These are phyloP conservation scores for Loriculus beryllinus DNA, from an alignment of 2,797 vertebrate genomes.

Conservation along the genomic window DNA sequence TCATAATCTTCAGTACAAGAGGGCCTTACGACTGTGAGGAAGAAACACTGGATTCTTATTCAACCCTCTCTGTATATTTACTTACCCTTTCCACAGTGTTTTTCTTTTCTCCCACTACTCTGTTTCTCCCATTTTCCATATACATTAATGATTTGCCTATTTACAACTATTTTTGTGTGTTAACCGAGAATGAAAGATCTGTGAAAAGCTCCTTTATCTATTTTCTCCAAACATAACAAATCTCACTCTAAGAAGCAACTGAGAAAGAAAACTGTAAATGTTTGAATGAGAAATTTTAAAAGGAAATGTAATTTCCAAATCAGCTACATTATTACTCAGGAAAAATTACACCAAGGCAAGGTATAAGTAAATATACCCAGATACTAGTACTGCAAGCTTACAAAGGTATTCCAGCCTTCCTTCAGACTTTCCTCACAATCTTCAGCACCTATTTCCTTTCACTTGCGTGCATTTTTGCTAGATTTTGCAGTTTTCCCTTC, in stretches of 20 bases:
- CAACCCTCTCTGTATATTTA: neutral
- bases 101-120: neutral
- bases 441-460: neutral
- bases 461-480: neutral
- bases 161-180: neutral
- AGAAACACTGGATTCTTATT: neutral
- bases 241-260: neutral
- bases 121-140: neutral
- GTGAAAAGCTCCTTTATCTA: neutral
- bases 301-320: slow-evolving; percentile 27
- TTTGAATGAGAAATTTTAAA: slow-evolving; percentile 23
- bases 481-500: neutral
- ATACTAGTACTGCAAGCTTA: neutral
- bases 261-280: neutral
- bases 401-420: neutral
- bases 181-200: neutral
- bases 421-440: neutral
- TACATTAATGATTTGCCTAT: neutral
- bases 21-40: neutral
- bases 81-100: neutral
- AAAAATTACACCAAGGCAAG: neutral
- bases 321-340: neutral
- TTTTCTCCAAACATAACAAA: neutral
- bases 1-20: neutral
- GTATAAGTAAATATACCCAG: neutral